Percentiles rank a stretch among this genome's conserved stretches.
phyloP scores from a whole-genome alignment of 2,797 vertebrate species.

The Heteromormyrus szaboi region DNA sequence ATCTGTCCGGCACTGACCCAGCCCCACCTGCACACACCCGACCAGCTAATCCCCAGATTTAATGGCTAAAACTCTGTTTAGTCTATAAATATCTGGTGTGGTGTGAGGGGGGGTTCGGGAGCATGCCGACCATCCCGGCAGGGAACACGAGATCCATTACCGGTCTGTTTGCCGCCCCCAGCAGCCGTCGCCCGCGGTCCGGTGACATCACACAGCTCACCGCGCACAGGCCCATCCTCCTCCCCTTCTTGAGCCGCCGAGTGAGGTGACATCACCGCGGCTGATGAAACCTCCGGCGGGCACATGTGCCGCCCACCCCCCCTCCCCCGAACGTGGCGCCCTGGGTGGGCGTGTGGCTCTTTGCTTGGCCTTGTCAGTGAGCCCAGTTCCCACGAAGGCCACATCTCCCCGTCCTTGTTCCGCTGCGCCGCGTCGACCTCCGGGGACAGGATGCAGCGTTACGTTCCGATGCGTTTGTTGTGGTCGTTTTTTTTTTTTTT shows the following conservation, averaged over 20 bases:
- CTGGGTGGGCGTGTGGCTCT: background rate
- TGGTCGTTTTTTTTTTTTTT: background rate
- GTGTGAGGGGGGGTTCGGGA: background rate
- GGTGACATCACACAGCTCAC: background rate
- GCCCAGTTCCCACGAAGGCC: background rate
- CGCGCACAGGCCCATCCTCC: background rate
- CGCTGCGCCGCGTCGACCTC: background rate
- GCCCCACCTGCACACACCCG: constrained; percentile 13
- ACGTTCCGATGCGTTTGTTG: background rate
- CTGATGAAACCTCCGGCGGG: background rate
- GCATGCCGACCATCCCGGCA: background rate
- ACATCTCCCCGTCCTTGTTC: background rate
- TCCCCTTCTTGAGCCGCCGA: background rate
- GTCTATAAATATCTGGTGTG: constrained; percentile 14
- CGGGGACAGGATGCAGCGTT: background rate
- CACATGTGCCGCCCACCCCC: background rate
- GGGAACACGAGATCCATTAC: background rate
- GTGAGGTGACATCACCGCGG: background rate
- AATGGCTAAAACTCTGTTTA: constrained; percentile 18
- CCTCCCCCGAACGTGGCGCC: background rate
- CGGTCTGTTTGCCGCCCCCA: background rate
- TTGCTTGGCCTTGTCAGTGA: background rate
- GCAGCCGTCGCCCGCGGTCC: background rate
- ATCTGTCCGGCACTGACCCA: constrained; percentile 11
- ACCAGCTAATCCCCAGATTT: constrained; percentile 14